A percentile compares a stretch with the other conserved stretches of the same genome.
phyloP scores from a whole-genome alignment of 2,113 vertebrate genomes.

The Rhinichthys klamathensis region DNA sequence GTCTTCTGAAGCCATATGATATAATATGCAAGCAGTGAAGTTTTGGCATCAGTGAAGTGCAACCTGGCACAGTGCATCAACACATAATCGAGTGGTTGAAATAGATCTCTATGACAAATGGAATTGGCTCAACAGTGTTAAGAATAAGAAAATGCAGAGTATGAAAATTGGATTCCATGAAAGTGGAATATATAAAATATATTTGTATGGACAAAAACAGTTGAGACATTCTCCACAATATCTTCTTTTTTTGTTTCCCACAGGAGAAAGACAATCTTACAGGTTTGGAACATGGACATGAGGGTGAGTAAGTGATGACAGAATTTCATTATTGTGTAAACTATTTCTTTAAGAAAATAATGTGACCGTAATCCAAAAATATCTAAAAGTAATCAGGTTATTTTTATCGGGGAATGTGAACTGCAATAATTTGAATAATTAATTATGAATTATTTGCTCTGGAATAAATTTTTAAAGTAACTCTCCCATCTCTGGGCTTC shows the following conservation, averaged over 20 bases:
- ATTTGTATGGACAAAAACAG: not conserved
- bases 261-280: too few relatives aligned
- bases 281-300: too few relatives aligned
- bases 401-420: not conserved
- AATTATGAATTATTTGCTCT: not conserved
- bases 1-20: not conserved
- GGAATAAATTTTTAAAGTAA: not conserved
- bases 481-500: not conserved
- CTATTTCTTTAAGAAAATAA: too few relatives aligned
- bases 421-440: not conserved
- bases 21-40: not conserved
- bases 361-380: not conserved
- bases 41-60: not conserved
- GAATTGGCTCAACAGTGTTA: not conserved
- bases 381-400: not conserved
- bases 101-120: not conserved
- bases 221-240: too few relatives aligned
- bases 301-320: too few relatives aligned
- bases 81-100: not conserved
- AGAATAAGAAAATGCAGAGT: not conserved
- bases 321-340: too few relatives aligned
- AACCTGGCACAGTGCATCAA: not conserved
- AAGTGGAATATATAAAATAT: not conserved
- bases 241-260: too few relatives aligned
- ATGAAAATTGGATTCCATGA: not conserved